Percentiles rank a stretch among this genome's conserved stretches.
These are phyloP conservation scores for Phaedon cochleariae DNA, from an alignment of 2,888 invertebrate genomes.

Conservation along the genomic window DNA sequence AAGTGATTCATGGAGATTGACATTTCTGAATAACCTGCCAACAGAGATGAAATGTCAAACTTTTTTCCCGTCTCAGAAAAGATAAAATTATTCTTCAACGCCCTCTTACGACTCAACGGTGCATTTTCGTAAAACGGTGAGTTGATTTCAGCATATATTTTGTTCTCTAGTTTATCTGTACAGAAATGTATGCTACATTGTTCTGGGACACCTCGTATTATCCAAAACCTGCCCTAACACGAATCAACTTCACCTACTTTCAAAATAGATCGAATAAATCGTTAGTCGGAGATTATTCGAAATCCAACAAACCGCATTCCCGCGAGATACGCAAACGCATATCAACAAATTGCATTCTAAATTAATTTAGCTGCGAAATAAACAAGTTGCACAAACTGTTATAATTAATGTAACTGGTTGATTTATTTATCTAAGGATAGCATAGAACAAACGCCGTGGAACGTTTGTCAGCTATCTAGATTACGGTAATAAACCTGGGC, in stretches of 20 bases:
- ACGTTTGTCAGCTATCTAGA: conserved; percentile 28
- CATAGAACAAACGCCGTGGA: conserved; percentile 22
- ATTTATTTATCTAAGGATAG: conserved; percentile 21
- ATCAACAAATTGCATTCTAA: conserved; percentile 31
- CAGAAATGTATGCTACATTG: too few relatives aligned
- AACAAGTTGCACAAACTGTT: conserved; percentile 35
- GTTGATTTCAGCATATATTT: too few relatives aligned
- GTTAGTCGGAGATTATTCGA: conserved; percentile 10
- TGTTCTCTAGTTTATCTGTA: too few relatives aligned
- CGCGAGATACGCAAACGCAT: conserved; percentile 21
- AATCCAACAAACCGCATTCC: conserved; percentile 26
- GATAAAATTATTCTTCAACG: too few relatives aligned
- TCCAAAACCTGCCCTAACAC: conserved; percentile 22
- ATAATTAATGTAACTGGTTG: conserved; percentile 29
- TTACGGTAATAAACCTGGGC: conserved; percentile 14
- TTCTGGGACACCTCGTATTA: too few relatives aligned
- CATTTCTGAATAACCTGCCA: too few relatives aligned
- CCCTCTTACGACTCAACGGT: too few relatives aligned
- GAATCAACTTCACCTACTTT: conserved; percentile 24
- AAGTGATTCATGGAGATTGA: too few relatives aligned
- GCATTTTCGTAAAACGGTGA: too few relatives aligned
- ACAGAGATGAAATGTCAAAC: too few relatives aligned
- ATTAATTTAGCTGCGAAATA: conserved; percentile 31
- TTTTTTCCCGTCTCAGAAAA: too few relatives aligned
- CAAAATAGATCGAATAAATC: conserved; percentile 21